phyloP scores from a whole-genome alignment of 2,888 invertebrate genomes.

The Sesia apiformis region DNA sequence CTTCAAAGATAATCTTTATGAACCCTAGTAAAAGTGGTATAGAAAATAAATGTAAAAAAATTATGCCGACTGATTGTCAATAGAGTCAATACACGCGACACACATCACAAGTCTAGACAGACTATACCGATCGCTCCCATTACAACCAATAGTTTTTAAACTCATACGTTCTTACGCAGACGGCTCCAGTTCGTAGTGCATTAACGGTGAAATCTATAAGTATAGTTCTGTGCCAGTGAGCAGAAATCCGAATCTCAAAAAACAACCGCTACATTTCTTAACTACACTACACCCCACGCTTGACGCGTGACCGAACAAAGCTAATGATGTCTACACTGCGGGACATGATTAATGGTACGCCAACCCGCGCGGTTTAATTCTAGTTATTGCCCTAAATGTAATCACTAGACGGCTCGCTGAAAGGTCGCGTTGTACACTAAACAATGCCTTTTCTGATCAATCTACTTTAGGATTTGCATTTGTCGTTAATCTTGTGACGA shows the following conservation, averaged over 20 bases:
- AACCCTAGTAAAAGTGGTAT: too few relatives aligned
- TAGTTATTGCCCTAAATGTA: constrained; percentile 48
- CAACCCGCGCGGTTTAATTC: constrained; percentile 33
- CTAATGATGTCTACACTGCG: constrained; percentile 30
- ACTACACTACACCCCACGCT: constrained; percentile 2
- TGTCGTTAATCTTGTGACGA: constrained; percentile 33
- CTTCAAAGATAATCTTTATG: too few relatives aligned
- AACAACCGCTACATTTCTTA: constrained; percentile 7
- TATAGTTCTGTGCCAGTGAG: too few relatives aligned
- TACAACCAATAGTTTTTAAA: too few relatives aligned
- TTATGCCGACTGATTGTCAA: too few relatives aligned
- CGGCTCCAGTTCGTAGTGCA: too few relatives aligned
- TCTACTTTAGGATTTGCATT: constrained; percentile 13
- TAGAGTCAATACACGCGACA: too few relatives aligned
- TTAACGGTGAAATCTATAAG: too few relatives aligned
- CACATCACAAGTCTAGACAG: too few relatives aligned
- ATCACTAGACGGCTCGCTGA: constrained; percentile 23
- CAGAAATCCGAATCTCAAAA: background rate
- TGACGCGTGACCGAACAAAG: constrained; percentile 30
- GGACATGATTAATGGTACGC: constrained; percentile 41
- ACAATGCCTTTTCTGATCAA: constrained; percentile 17
- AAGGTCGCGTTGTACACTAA: constrained; percentile 17
- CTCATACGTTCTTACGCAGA: too few relatives aligned
- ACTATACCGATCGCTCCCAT: too few relatives aligned
- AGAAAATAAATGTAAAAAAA: too few relatives aligned